Base-by-base conservation (phyloP, 2,888 invertebrate genomes). In the Glaucopsyche alexis region DNA sequence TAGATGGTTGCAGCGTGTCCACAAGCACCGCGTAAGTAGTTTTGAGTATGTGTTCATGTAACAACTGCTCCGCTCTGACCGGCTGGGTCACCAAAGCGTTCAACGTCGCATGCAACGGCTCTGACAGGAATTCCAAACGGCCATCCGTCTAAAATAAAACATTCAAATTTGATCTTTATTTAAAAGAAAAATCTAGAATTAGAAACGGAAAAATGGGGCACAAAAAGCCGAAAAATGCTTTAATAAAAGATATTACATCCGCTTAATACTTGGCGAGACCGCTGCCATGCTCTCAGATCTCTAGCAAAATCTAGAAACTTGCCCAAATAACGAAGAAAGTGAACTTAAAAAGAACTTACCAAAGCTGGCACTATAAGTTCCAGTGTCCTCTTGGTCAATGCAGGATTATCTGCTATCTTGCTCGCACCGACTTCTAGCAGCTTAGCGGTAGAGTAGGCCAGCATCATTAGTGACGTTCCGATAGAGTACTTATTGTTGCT, bases 321-420 rank as follows among this genome's bases (percentile, higher is more conserved):
- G 4, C 4, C 29, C 29, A 29, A 29, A 29, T 1, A 29, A 29
- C 29, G 29, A 4, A 29, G 4, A 29, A 29, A 29, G 4, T 29
- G 38, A 16, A 45, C 8, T 4, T 55, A 16, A 65, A 49, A 50
- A 66, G 7, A 11, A 82, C 89, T 88, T 74, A 93, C 93, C 85
- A 97, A 94, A 76, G 98, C 94, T 0, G 98, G 96, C 64, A 97
- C 94, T 66, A 97, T 89, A 11, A 96, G 93, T 66, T 95, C 94
- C 4, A 96, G 93, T 0, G 96, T 94, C 82, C 94, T 94, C 78
- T 94, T 93, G 80, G 94, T 94, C 2, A 95, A 91, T 16, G 94
- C 94, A 1, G 94, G 94, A 78, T 94, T 94, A 77, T 96, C 96
- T 6, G 84, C 85, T 0, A 93, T 82, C 74, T 88, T 87, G 72